phyloP scores from a whole-genome alignment of 2,797 vertebrate species.

The Malacoctenus gilli region DNA sequence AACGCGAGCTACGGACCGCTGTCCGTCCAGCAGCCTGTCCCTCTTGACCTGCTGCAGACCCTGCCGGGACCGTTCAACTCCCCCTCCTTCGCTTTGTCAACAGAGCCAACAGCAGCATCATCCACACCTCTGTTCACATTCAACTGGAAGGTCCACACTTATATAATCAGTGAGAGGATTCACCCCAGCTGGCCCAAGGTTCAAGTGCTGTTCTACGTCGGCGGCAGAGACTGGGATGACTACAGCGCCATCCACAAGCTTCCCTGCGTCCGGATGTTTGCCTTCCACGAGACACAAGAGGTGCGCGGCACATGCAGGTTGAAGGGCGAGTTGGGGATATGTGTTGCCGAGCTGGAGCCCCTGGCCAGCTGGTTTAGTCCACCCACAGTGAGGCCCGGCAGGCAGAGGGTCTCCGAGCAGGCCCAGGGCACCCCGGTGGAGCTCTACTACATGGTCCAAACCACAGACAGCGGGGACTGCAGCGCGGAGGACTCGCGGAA shows the following conservation, averaged over 20 bases:
- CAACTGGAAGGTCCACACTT: constrained; percentile 86
- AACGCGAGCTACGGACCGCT: constrained; percentile 92
- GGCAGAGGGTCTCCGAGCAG: constrained; percentile 80
- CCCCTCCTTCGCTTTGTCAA: constrained; percentile 46
- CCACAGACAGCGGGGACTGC: constrained; percentile 78
- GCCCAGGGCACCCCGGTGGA: constrained; percentile 84
- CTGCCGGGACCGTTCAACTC: constrained; percentile 75
- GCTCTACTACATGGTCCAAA: constrained; percentile 85
- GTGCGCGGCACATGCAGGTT: constrained; percentile 83
- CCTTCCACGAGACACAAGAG: constrained; percentile 88
- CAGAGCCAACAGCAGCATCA: constrained; percentile 55
- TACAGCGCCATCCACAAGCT: constrained; percentile 81
- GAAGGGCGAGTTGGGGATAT: constrained; percentile 84
- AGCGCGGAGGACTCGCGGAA: constrained; percentile 83
- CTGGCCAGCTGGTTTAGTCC: constrained; percentile 85
- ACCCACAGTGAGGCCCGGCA: constrained; percentile 81
- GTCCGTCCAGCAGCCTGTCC: constrained; percentile 85
- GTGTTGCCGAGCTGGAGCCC: constrained; percentile 85
- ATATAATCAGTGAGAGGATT: constrained; percentile 83
- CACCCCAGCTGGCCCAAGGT: constrained; percentile 86
- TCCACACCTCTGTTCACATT: constrained; percentile 81
- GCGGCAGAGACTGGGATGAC: constrained; percentile 86
- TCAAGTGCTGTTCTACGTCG: constrained; percentile 85
- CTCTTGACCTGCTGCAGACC: constrained; percentile 83
- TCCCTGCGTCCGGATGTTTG: constrained; percentile 85